A percentile compares a stretch with the other conserved stretches of the same genome.
phyloP scores from a whole-genome alignment of 1,140 invertebrate genomes.

The Pogonus chalceus region DNA sequence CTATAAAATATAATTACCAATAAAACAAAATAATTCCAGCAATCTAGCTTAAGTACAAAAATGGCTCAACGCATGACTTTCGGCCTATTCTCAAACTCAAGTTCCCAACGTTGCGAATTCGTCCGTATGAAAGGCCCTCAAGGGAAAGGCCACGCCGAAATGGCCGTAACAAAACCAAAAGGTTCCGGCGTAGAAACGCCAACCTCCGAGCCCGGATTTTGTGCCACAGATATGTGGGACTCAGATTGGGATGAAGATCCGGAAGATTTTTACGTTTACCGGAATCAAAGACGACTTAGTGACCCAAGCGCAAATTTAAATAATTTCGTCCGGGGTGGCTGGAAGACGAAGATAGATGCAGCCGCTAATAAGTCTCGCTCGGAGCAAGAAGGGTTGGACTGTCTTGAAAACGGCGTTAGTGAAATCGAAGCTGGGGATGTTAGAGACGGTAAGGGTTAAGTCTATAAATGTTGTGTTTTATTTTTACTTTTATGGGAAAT shows the following conservation, averaged over 20 bases:
- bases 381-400: slow-evolving; percentile 83
- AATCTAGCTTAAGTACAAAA: slow-evolving; percentile 89
- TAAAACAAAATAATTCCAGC: no score
- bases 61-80: slow-evolving; percentile 94
- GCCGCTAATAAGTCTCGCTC: slow-evolving; percentile 66
- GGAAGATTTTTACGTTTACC: slow-evolving; percentile 72
- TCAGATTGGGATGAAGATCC: slow-evolving; percentile 78
- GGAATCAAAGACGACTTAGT: slow-evolving; percentile 73
- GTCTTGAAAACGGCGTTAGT: slow-evolving; percentile 65
- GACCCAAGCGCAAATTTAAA: slow-evolving; percentile 91
- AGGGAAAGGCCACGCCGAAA: slow-evolving; percentile 94
- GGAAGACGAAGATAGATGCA: slow-evolving; percentile 51
- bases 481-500: slow-evolving; percentile 6
- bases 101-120: slow-evolving; percentile 86
- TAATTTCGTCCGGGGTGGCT: slow-evolving; percentile 74
- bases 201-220: slow-evolving; percentile 82
- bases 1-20: slow-evolving; percentile 2
- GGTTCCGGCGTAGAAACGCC: slow-evolving; percentile 88
- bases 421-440: slow-evolving; percentile 92
- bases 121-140: slow-evolving; percentile 95
- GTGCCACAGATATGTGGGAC: slow-evolving; percentile 76
- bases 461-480: not conserved
- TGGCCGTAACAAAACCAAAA: slow-evolving; percentile 90
- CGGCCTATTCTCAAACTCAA: slow-evolving; percentile 71
- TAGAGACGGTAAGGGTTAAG: slow-evolving; percentile 65